A percentile compares a stretch with the other conserved stretches of the same genome.
These are phyloP conservation scores for Parauchenoglanis punctatus DNA, from an alignment of 2,797 vertebrate genomes.

Conservation along the genomic window DNA sequence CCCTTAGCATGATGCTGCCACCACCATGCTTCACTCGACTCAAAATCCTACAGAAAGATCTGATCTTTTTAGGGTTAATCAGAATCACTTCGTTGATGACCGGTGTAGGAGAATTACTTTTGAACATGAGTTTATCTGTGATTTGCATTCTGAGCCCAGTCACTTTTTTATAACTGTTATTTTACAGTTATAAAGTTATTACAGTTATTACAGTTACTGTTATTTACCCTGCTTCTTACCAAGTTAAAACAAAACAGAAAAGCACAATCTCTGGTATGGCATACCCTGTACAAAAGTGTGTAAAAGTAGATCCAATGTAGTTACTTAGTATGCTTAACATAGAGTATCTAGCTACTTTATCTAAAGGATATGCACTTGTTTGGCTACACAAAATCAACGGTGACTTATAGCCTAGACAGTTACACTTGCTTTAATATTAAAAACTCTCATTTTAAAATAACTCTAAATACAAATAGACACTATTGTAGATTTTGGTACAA, in stretches of 20 bases:
- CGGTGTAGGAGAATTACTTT: background rate
- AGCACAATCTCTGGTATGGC: background rate
- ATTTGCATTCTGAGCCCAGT: background rate
- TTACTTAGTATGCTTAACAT: background rate
- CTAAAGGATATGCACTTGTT: background rate
- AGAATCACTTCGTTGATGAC: background rate
- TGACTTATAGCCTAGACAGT: background rate
- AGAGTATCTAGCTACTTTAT: background rate
- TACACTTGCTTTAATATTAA: background rate
- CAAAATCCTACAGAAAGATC: background rate
- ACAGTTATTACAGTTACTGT: no score
- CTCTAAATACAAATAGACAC: background rate
- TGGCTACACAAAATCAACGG: background rate
- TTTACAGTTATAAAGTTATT: background rate
- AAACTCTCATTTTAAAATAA: background rate
- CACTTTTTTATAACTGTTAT: background rate
- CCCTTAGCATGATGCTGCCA: background rate
- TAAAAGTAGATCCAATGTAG: background rate
- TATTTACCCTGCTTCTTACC: background rate
- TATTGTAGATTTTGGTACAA: background rate
- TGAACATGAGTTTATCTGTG: background rate
- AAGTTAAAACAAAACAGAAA: background rate
- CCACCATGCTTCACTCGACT: background rate
- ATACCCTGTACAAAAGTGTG: background rate
- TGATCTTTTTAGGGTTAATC: background rate